phyloP scores from a whole-genome alignment of 2,797 vertebrate genomes.

The Petrocephalus sullivani region DNA sequence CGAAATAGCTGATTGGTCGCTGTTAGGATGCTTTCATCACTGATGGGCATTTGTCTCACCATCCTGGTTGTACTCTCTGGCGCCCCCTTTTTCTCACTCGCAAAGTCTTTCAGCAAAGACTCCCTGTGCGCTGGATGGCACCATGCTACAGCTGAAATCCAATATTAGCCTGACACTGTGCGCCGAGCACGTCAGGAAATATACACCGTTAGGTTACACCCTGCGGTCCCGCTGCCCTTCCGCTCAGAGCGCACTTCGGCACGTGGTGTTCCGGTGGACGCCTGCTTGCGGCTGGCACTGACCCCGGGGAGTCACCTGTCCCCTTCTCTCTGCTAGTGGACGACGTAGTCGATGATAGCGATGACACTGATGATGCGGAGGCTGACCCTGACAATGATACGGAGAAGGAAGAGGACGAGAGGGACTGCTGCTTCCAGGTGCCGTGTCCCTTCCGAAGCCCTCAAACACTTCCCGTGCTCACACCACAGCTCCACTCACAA shows the following conservation, averaged over 20 bases:
- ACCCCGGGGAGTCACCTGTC: not conserved
- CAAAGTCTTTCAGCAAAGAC: not conserved
- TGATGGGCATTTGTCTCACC: not conserved
- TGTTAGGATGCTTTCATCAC: not conserved
- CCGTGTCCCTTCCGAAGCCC: not conserved
- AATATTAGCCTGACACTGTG: not conserved
- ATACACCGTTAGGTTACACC: not conserved
- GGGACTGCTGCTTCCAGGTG: conserved; percentile 70
- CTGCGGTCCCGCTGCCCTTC: not conserved
- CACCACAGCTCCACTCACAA: not conserved
- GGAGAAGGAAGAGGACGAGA: conserved; percentile 83
- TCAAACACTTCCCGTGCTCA: not conserved
- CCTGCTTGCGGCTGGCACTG: not conserved
- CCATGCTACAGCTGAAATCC: not conserved
- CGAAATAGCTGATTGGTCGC: too few species aligned
- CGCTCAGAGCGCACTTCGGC: not conserved
- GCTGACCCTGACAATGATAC: conserved; percentile 79
- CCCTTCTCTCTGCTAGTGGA: conserved; percentile 69
- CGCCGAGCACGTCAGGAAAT: not conserved
- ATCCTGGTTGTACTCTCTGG: not conserved
- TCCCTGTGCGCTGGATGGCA: not conserved
- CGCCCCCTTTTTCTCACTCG: not conserved
- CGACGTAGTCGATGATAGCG: conserved; percentile 93
- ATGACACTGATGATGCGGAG: conserved; percentile 86
- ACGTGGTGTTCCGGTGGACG: not conserved